These are phyloP conservation scores for Protobothrops flavoviridis DNA, from an alignment of 2,113 vertebrate species.

Conservation along the genomic window DNA sequence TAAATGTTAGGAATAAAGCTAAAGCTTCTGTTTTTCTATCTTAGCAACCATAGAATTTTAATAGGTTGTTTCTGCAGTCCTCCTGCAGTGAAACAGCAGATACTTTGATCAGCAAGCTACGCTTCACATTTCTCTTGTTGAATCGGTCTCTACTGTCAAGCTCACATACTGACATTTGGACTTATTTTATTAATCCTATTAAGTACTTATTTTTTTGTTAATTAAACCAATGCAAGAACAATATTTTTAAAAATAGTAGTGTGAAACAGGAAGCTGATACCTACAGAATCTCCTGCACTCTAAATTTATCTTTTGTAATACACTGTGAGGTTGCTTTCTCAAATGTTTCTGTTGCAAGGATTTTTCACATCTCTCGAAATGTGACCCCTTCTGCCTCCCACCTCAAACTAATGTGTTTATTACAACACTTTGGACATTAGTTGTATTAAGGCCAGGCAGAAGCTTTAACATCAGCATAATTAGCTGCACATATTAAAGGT, in stretches of 20 bases:
- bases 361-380: background rate
- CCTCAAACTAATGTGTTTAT: background rate
- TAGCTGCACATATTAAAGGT: background rate
- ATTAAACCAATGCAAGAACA: background rate
- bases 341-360: background rate
- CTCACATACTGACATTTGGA: background rate
- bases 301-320: background rate
- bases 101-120: slow-evolving; percentile 18
- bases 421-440: background rate
- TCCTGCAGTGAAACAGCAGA: slow-evolving; percentile 48
- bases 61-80: slow-evolving; percentile 31
- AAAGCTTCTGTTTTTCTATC: background rate
- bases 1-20: background rate
- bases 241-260: rapidly evolving
- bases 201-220: background rate
- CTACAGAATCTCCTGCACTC: slow-evolving; percentile 15
- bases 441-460: background rate
- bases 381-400: background rate
- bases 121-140: background rate
- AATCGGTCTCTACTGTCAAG: slow-evolving; percentile 3
- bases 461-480: background rate
- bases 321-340: background rate
- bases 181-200: background rate
- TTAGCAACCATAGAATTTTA: slow-evolving; percentile 13
- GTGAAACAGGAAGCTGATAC: background rate